Evolutionary conservation across 2,888 invertebrate genomes (phyloP), one percentile per base, ranked within the genome.

Genomic region (Clepsis dumicolana): DNA sequence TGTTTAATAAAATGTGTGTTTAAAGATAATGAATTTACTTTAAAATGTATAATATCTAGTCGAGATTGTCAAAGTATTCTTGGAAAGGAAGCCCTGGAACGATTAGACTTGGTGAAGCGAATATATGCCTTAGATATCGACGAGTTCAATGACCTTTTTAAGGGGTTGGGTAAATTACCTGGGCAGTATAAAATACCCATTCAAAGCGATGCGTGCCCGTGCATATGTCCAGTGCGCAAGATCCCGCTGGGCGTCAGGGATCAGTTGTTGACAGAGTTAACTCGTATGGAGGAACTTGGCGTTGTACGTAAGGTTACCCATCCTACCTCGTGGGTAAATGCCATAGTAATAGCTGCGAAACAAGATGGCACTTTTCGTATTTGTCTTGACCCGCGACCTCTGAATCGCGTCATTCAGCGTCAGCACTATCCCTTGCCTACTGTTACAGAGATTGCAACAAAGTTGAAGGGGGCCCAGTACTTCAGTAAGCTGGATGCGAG

Each of bases 71-170:
- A 41, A 41, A 41, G 41, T 16, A 41, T 41, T 12, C 41, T 41
- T 41, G 41, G 16, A n/a, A 41, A 41, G 16, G 65, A 65, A 32
- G 57, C 57, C 27, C 14, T 65, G 16, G 65, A 65, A n/a, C 35
- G 59, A 24, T 48, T 48, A 7, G 50, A 65, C 0, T 44, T 65
- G 5, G 41, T 41, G 4, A 16, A 41, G 14, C 41, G 41, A n/a
- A 3, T 41, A 3, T 41, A 41, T 41, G 4, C 41, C n/a, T 41
- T 41, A 41, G 14, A 41, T 41, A 41, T 41, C 14, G n/a, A n/a
- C 8, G 41, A 41, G 2, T 41, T 16, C 14, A n/a, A 41, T 2
- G n/a, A n/a, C n/a, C n/a, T n/a, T n/a, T n/a, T n/a, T n/a, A n/a
- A n/a, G n/a, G n/a, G n/a, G n/a, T n/a, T 41, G 14, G 41, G 41